Evolutionary conservation across 2,888 invertebrate genomes (phyloP), one percentile per base, ranked within the genome.

Genomic region (Pomacea canaliculata): DNA sequence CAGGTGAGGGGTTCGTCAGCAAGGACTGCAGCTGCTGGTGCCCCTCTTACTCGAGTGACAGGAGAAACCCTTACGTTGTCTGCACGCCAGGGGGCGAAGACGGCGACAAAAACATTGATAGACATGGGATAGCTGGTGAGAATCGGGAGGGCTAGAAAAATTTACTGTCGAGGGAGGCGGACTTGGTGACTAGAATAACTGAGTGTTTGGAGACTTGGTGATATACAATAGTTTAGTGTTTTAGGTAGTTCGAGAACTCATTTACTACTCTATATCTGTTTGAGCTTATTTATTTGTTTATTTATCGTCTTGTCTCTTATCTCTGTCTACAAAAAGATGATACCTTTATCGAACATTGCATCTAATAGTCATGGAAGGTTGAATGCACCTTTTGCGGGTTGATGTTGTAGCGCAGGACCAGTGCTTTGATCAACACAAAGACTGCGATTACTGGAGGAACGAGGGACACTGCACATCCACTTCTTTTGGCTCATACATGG

Each of bases 11-110:
- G 1, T 73, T 73, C 23, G 67, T 73, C 51, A 65, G 73, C 67
- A 73, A 73, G 46, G 59, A 73, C 67, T 73, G 73, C 23, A 27
- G 2, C 23, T 73, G 73, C 59, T 73, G 73, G 73, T 73, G 73
- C 27, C 73, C 73, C 18, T 19, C 9, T 9, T 37, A 59, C 13
- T 27, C 66, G n/a, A 10, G 23, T 9, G 4, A 73, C 67, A 13
- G 59, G 8, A 59, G 67, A 16, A 19, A 48, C 13, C 73, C 67
- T n/a, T 73, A 73, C 67, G 63, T 51, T 46, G 56, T 73, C 67
- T 73, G 73, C 27, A 37, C 51, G 27, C 56, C 72, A 8, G 23
- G 51, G 60, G 0, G 16, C 51, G 37, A 27, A n/a, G 16, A 0
- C 10, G 19, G 19, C 69, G 19, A 19, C n/a, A 67, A 67, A 1